Evolutionary conservation across 2,797 vertebrate species (phyloP), one percentile per base, ranked within the genome.

Genomic region (Pterois miles): DNA sequence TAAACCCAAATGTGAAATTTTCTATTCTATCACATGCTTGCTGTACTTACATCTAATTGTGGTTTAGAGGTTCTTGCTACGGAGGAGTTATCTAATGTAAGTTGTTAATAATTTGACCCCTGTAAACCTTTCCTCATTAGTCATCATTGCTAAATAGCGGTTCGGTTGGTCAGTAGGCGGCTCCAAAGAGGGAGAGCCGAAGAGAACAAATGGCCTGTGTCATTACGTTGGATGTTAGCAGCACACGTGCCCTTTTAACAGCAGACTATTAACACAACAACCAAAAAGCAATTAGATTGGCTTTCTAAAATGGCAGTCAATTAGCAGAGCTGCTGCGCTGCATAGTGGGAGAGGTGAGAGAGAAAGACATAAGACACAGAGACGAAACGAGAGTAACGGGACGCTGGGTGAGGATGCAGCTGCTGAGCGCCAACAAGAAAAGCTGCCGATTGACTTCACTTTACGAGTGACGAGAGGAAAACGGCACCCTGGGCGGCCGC

Each of bases 241-340:
- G 76, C 1, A 25, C 74, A 74, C 74, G 71, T 82, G 85, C 87
- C 90, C 88, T 92, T 50, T 93, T 91, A 91, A 86, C 71, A 65
- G 80, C 79, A 68, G 78, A 81, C 91, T 89, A 91, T 93, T 94
- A 92, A 90, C 89, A 91, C 83, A 81, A 89, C 89, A 91, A 91
- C 89, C 75, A 90, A 92, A 93, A 93, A 90, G 89, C 89, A 92
- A 91, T 94, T 92, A 90, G 78, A 93, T 89, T 88, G 91, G 92
- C 91, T 94, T 93, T 91, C 84, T 83, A 82, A 92, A 92, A 93
- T 88, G 86, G 88, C 85, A 93, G 92, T 90, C 88, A 92, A 91
- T 95, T 94, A 94, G 65, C 76, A 68, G 54, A 76, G 81, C 71
- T 70, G 68, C 79, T 71, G n/a, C 16, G 13, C 76, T 52, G 74